Evolutionary conservation across 2,797 vertebrate genomes (phyloP).

Genomic region (Phyllotis vaccarum): DNA sequence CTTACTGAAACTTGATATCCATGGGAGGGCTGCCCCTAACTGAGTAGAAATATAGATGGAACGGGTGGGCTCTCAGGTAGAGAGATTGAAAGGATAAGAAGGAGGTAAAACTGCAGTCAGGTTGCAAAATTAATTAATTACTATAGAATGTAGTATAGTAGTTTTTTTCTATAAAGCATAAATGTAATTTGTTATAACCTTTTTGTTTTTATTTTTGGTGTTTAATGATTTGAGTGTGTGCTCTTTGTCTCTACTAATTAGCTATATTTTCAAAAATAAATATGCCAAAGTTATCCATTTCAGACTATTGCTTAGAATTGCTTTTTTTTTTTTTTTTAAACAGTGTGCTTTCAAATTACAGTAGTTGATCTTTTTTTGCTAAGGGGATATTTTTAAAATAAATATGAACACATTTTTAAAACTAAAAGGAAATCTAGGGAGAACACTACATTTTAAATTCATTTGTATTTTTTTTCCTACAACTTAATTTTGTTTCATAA

Average conservation of each 20-base stretch:
- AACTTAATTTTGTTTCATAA: background rate
- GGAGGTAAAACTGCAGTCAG: too few species aligned
- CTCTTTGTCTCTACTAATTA: background rate
- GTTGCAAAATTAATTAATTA: too few species aligned
- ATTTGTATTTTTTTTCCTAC: background rate
- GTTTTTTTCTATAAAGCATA: background rate
- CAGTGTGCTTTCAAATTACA: background rate
- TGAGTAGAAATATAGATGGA: too few species aligned
- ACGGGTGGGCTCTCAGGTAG: too few species aligned
- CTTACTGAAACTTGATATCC: too few species aligned
- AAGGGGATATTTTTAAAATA: background rate
- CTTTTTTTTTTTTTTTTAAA: constrained; percentile 17
- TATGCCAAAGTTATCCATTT: background rate
- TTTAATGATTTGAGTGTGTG: background rate
- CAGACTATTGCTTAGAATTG: background rate
- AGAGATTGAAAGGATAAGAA: too few species aligned
- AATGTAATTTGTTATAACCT: background rate
- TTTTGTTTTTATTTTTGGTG: background rate
- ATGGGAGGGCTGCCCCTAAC: too few species aligned
- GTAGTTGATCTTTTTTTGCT: background rate
- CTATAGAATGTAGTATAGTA: background rate
- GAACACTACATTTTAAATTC: background rate
- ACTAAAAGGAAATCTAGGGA: background rate
- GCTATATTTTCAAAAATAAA: background rate
- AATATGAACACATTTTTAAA: background rate